Conservation (phyloP, 1,140 invertebrate species). For the Cherax quadricarinatus region DNA sequence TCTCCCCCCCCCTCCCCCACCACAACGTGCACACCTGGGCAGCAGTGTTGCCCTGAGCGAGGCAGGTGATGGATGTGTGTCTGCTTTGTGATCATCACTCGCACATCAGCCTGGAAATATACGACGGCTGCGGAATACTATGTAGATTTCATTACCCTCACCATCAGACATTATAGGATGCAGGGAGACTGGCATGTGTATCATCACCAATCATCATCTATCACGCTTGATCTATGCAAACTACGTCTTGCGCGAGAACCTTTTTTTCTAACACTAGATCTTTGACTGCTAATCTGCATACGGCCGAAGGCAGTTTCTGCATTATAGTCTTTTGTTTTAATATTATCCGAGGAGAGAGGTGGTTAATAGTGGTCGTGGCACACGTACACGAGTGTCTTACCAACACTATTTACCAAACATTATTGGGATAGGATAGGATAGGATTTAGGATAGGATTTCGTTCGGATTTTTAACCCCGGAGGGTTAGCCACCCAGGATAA, state of each 20-base stretch:
- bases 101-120: constrained; percentile 22
- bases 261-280: neutral
- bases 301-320: neutral
- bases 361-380: too few relatives aligned
- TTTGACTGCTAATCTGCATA: constrained; percentile 7
- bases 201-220: neutral
- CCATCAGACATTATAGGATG: neutral
- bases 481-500: too few relatives aligned
- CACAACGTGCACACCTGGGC: neutral
- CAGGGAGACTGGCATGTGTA: neutral
- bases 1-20: neutral
- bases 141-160: constrained; percentile 39
- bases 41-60: neutral
- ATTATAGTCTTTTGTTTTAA: neutral
- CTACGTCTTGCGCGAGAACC: neutral
- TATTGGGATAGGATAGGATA: too few relatives aligned
- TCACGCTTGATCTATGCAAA: neutral
- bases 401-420: too few relatives aligned
- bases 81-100: constrained; percentile 27
- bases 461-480: too few relatives aligned
- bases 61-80: neutral
- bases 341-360: neutral
- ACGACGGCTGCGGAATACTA: constrained; percentile 13
- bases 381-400: too few relatives aligned
- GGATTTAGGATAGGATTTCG: too few relatives aligned